Evolutionary conservation across 2,797 vertebrate species (phyloP), one percentile per base, ranked within the genome.

Genomic region (Alectoris magna): DNA sequence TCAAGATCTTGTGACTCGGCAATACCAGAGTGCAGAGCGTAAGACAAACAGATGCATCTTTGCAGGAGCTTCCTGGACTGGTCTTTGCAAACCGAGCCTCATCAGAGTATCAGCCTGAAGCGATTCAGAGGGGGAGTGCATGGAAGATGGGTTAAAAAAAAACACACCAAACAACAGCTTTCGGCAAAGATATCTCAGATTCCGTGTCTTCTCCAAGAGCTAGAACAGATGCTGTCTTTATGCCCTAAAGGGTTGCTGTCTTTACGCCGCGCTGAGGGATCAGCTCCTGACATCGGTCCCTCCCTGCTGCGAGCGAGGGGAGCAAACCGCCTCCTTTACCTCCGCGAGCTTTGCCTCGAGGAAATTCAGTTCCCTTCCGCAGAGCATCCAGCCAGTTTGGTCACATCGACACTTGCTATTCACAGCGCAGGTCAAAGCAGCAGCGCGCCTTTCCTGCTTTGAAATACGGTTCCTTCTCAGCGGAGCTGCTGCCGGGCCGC

Each of bases 401-500:
- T 31, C 59, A 7, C 48, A 31, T 13, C 26, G 38, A 11, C 27
- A 1, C 5, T 4, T 4, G 15, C n/a, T 2, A 2, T 14, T 60
- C 58, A 4, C 48, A 15, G 11, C 34, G 77, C 15, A 10, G 39
- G 6, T 18, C 51, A n/a, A 22, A 41, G 66, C 8, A 56, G 68
- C 60, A 36, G 59, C 22, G 9, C 14, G 21, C 38, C 36, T 10
- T 26, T 64, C 76, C 56, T 21, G 6, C 10, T 29, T 6, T 1
- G 38, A 70, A 24, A 41, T 9, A 26, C 23, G 2, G 41, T 11
- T 17, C 46, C 46, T 19, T 11, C 22, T 27, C 31, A 31, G 56
- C 36, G 53, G 43, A 51, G 86, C 46, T 21, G 24, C 31, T 2
- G 36, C 49, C 44, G 21, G n/a, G 15, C 14, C 44, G 74, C 36